These are phyloP conservation scores for Tachystola acroxantha DNA, from an alignment of 2,888 invertebrate species.

Conservation along the genomic window DNA sequence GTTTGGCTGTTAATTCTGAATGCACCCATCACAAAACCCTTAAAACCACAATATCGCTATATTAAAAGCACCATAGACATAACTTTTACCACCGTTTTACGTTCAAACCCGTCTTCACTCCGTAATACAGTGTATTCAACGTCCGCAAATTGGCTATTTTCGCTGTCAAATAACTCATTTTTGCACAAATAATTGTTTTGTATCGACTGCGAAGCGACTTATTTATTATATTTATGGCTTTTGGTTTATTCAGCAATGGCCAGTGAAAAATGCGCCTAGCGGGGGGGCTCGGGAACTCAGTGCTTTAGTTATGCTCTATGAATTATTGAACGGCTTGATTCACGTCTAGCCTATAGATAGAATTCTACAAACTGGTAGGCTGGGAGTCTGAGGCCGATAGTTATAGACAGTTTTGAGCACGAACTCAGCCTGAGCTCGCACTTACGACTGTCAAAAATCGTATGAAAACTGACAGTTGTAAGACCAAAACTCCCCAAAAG, in stretches of 20 bases:
- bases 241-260: constrained; percentile 42
- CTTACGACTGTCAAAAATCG: no score
- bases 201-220: constrained; percentile 24
- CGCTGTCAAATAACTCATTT: constrained; percentile 37
- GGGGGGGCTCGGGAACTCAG: constrained; percentile 54
- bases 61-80: no score
- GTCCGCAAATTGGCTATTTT: constrained; percentile 27
- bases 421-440: no score
- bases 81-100: no score
- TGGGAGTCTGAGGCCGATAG: background rate
- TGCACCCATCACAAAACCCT: no score
- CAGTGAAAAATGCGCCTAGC: constrained; percentile 65
- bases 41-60: no score
- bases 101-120: no score
- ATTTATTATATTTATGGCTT: constrained; percentile 51
- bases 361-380: constrained; percentile 17
- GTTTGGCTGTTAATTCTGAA: no score
- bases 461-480: no score
- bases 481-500: no score
- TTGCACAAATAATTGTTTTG: constrained; percentile 45
- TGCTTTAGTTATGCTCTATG: constrained; percentile 59
- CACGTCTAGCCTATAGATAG: constrained; percentile 49
- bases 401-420: no score
- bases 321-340: constrained; percentile 67
- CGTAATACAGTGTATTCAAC: background rate